phyloP scores from a whole-genome alignment of 1,140 invertebrate genomes.

The Macrobrachium nipponense region DNA sequence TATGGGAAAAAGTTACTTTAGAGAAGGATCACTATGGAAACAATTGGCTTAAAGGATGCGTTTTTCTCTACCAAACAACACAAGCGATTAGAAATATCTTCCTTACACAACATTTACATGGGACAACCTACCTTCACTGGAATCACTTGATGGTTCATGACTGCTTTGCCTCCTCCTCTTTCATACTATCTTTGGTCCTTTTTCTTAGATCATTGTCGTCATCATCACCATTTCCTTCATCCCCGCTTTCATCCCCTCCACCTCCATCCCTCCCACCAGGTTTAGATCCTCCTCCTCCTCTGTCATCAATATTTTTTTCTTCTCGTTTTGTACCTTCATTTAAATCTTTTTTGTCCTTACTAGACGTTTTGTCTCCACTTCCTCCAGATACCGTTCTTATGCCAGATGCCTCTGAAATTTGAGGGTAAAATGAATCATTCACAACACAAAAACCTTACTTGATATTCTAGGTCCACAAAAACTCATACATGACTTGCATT shows the following conservation, averaged over 20 bases:
- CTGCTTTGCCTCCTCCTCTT: conserved; percentile 40
- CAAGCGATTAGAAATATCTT: too few species aligned
- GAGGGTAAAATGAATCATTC: too few species aligned
- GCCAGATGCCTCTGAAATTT: conserved; percentile 18
- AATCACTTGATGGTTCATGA: conserved; percentile 45
- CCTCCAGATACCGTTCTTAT: conserved; percentile 1
- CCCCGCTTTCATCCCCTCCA: conserved; percentile 17
- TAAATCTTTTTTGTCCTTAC: conserved; percentile 1
- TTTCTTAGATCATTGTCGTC: not conserved
- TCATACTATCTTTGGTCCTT: not conserved
- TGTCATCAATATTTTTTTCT: not conserved
- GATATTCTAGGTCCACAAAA: too few species aligned
- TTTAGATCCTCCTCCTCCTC: conserved; percentile 22
- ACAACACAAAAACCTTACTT: not conserved
- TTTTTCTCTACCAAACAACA: too few species aligned
- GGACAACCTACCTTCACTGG: conserved; percentile 37
- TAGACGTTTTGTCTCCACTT: not conserved
- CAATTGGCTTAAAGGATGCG: too few species aligned
- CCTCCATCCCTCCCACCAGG: not conserved
- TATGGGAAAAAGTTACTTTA: too few species aligned
- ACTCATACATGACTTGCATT: too few species aligned
- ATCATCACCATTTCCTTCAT: conserved; percentile 3
- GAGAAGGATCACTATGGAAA: too few species aligned
- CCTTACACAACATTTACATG: not conserved
- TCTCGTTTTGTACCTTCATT: conserved; percentile 15